Evolutionary conservation across 2,888 invertebrate species (phyloP), one percentile per base, ranked within the genome.

Genomic region (Trissolcus brochymenae): DNA sequence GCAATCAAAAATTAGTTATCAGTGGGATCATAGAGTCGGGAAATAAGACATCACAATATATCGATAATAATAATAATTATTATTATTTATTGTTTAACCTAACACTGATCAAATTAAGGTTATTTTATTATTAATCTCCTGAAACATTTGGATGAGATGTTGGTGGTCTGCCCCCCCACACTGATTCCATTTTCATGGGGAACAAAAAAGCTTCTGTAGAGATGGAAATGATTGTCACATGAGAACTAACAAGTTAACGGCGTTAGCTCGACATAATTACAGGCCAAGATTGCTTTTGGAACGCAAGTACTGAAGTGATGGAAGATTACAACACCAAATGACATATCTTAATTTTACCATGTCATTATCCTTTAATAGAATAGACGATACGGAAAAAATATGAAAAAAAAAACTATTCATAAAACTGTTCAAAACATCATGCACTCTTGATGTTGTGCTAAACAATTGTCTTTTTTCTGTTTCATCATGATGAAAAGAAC

Each of bases 201-300:
- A 11, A 11, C 35, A 35, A 35, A 35, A 35, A 70, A 65, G 65
- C 51, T 4, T 55, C 59, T 55, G 61, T 53, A 55, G 56, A 54
- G 46, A 46, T 51, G 14, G 41, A 55, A 76, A 67, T 62, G 71
- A 66, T 66, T 57, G 71, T 67, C 61, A 66, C 17, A 54, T 17
- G 14, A 61, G 56, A 13, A 57, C 53, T 66, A 71, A 71, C 65
- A 57, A 76, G 70, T 66, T 70, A 71, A 70, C 66, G 66, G 60
- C 71, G 62, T 76, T 76, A 66, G 68, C 66, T 62, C 71, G 76
- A 51, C 57, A 17, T 71, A 76, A 76, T 76, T 66, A 64, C 71
- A 29, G 51, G 29, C 41, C 51, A 61, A 43, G 54, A 55, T 40
- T 70, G 65, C 75, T 68, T 59, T 64, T 53, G 50, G 35, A 65